Percentiles rank a stretch among this genome's conserved stretches.
Evolutionary conservation across 2,888 invertebrate genomes (phyloP).

Genomic region (Latrodectus elegans): DNA sequence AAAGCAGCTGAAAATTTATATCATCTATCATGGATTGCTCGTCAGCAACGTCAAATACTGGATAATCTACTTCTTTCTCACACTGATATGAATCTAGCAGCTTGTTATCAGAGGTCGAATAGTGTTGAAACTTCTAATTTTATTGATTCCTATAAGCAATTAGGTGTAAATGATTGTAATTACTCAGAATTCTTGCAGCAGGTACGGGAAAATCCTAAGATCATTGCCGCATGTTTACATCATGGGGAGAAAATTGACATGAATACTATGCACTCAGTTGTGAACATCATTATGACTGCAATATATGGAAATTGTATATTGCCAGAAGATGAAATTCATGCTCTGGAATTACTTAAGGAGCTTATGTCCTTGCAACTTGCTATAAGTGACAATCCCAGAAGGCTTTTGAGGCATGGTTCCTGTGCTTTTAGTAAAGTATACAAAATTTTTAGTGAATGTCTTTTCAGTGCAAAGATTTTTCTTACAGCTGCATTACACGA

Average conservation of each 20-base stretch:
- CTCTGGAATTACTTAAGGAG: slow-evolving; percentile 81
- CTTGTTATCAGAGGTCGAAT: slow-evolving; percentile 84
- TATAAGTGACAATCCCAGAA: slow-evolving; percentile 74
- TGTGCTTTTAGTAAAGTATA: slow-evolving; percentile 91
- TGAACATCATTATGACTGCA: slow-evolving; percentile 80
- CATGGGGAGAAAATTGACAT: slow-evolving; percentile 80
- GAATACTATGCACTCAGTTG: slow-evolving; percentile 74
- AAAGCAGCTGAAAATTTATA: slow-evolving; percentile 79
- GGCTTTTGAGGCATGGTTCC: slow-evolving; percentile 87
- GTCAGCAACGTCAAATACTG: slow-evolving; percentile 88
- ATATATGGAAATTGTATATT: slow-evolving; percentile 85
- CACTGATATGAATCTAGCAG: slow-evolving; percentile 84
- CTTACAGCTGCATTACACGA: slow-evolving; percentile 92
- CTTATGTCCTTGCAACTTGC: slow-evolving; percentile 83
- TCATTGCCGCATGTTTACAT: slow-evolving; percentile 82
- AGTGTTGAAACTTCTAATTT: slow-evolving; percentile 81
- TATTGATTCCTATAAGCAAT: slow-evolving; percentile 86
- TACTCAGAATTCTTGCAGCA: slow-evolving; percentile 83
- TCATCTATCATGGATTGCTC: slow-evolving; percentile 89
- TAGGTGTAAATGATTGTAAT: slow-evolving; percentile 85
- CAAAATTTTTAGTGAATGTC: slow-evolving; percentile 89
- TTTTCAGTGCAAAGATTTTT: slow-evolving; percentile 93
- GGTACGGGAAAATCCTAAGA: slow-evolving; percentile 82
- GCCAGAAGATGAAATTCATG: slow-evolving; percentile 83
- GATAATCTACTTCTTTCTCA: slow-evolving; percentile 84